Evolutionary conservation across 2,113 vertebrate species (phyloP), one percentile per base, ranked within the genome.

Genomic region (Caracal caracal): DNA sequence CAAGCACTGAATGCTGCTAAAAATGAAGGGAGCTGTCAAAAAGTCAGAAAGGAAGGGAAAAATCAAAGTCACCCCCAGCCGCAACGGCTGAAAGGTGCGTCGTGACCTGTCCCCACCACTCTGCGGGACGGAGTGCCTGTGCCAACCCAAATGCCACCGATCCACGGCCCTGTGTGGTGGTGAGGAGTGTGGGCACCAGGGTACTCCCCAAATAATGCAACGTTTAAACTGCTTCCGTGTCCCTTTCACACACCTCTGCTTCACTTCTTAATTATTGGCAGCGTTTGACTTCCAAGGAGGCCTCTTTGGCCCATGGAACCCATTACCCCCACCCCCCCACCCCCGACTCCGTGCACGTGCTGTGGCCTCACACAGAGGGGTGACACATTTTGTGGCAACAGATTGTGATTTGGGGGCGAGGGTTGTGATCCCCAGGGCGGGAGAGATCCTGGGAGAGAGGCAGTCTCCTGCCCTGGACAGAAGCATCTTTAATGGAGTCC

Each of bases 201-300:
- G 26, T 76, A 93, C 63, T 87, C 98, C 98, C 98, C 97, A 97
- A 97, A 96, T 96, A 95, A 98, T 2, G n/a, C 96, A 92, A 88
- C 86, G 63, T 16, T 82, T 92, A 94, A 97, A 97, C 43, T 24
- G 82, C 96, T 70, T 84, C 89, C 76, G 51, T 96, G 61, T 87
- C 66, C 96, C 94, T 97, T 98, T 93, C 97, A 97, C 16, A n/a
- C 97, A 84, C 91, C 70, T 97, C 94, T 94, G 90, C 94, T 88
- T 97, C 37, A 68, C 37, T 96, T 97, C 98, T 97, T 97, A 98
- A 98, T 98, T 97, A 98, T 49, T 78, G 65, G 94, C 97, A 79
- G 93, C 82, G 63, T 90, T 92, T 95, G 96, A 93, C 96, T 98
- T 98, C 90, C 90, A 94, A 98, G 97, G 94, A 97, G 98, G 97